Base-by-base conservation (phyloP, 2,113 vertebrate genomes). In the Sphaerodactylus townsendi region DNA sequence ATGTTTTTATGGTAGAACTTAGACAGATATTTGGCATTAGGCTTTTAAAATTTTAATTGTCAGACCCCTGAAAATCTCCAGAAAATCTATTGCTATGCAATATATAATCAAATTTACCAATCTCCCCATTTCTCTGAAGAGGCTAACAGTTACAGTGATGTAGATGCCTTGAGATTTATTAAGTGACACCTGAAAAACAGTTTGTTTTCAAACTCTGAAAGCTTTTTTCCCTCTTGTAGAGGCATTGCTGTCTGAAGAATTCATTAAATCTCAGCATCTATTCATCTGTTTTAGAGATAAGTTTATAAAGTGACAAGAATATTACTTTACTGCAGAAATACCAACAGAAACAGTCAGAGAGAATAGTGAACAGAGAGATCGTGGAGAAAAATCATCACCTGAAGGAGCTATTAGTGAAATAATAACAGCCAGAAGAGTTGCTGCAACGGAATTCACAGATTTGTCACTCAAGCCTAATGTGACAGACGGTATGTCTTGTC, bases 401-500 rank as follows among this genome's bases (percentile, higher is more conserved):
- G 33, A 75, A 77, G 28, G 7, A 85, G 78, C 39, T 86, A 84
- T 88, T 74, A 83, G 69, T 83, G 69, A 89, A 6, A 10, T 17
- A 13, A 68, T 83, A 64, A 1, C 90, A 50, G 65, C 64, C 10
- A 86, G 72, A 53, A 89, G 89, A 35, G 37, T 64, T 80, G 76
- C 59, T 65, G 14, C 10, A 73, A n/a, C 62, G 72, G 85, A 10
- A 64, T 74, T 77, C 77, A 21, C 50, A 25, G 84, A 86, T 53
- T 50, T 37, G 7, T 81, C 59, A n/a, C 75, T 68, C 71, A 83
- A 89, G 48, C 37, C 85, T 86, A 0, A 81, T 86, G 1, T 7
- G 3, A 71, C 87, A n/a, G 88, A 94, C 68, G 89, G 95, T 96
- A 90, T 89, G 82, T 87, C 75, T 83, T 81, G 53, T 56, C 50